Conservation (phyloP, 1,140 invertebrate species). For the Brachionus asplanchnoidis region DNA sequence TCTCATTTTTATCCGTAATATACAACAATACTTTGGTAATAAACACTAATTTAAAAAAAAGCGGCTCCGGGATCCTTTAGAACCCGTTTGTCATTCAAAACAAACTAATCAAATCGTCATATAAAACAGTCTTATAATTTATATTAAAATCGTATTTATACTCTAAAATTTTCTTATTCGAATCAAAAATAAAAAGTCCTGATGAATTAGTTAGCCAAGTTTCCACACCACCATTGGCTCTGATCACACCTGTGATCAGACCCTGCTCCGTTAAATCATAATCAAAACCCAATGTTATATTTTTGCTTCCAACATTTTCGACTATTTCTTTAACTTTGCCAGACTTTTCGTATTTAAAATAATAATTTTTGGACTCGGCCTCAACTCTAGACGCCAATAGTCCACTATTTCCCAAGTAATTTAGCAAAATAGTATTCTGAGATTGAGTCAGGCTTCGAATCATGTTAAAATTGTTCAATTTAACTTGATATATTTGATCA, state of each 20-base stretch:
- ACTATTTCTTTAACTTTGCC: background rate
- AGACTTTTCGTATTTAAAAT: background rate
- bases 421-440: constrained; percentile 84
- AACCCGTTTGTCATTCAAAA: background rate
- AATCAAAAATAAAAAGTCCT: background rate
- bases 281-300: background rate
- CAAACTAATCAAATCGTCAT: constrained; percentile 11
- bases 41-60: background rate
- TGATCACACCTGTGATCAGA: background rate
- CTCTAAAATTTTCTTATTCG: background rate
- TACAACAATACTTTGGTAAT: constrained; percentile 34
- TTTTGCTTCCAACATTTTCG: background rate
- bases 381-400: constrained; percentile 64
- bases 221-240: background rate
- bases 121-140: constrained; percentile 30
- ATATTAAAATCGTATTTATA: constrained; percentile 21
- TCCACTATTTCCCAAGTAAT: constrained; percentile 81
- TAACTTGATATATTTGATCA: constrained; percentile 69
- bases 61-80: background rate
- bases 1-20: background rate
- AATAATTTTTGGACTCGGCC: constrained; percentile 67
- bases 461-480: constrained; percentile 76
- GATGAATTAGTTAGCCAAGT: constrained; percentile 1
- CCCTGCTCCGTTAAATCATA: background rate
- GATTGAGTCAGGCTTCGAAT: constrained; percentile 81